phyloP scores from a whole-genome alignment of 2,888 invertebrate species.

The Sinodicranocentrus sp. region DNA sequence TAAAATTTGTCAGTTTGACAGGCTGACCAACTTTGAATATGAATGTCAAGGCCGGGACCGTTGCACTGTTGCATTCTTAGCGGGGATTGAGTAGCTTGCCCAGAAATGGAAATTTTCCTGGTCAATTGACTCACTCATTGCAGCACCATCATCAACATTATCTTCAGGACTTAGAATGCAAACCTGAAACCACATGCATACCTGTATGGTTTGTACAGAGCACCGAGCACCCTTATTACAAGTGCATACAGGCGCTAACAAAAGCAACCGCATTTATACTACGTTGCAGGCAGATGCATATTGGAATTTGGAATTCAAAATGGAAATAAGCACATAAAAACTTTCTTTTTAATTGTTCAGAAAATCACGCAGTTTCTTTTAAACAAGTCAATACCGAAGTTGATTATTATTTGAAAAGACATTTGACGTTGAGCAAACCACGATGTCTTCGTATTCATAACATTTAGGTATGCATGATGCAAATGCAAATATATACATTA shows the following conservation, averaged over 20 bases:
- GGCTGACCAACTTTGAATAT: conserved; percentile 60
- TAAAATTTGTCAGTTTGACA: conserved; percentile 62
- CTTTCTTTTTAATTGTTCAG: background rate
- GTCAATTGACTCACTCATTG: conserved; percentile 40
- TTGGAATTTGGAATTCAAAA: conserved; percentile 22
- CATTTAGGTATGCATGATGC: too few species aligned
- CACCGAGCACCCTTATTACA: background rate
- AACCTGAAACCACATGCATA: background rate
- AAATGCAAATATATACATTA: too few species aligned
- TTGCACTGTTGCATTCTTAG: background rate
- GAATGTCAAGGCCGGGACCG: conserved; percentile 51
- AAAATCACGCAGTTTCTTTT: conserved; percentile 6
- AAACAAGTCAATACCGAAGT: background rate
- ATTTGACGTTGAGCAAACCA: too few species aligned
- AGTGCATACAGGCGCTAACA: background rate
- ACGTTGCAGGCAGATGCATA: too few species aligned
- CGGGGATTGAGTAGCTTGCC: conserved; percentile 24
- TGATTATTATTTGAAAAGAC: too few species aligned
- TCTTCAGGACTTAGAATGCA: too few species aligned
- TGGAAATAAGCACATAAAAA: background rate
- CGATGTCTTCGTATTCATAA: too few species aligned
- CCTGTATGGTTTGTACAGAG: background rate
- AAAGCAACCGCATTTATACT: too few species aligned
- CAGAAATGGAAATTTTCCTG: conserved; percentile 31
- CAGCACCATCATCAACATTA: too few species aligned